Base-by-base conservation (phyloP, 2,113 vertebrate genomes). In the Ammospiza caudacuta region DNA sequence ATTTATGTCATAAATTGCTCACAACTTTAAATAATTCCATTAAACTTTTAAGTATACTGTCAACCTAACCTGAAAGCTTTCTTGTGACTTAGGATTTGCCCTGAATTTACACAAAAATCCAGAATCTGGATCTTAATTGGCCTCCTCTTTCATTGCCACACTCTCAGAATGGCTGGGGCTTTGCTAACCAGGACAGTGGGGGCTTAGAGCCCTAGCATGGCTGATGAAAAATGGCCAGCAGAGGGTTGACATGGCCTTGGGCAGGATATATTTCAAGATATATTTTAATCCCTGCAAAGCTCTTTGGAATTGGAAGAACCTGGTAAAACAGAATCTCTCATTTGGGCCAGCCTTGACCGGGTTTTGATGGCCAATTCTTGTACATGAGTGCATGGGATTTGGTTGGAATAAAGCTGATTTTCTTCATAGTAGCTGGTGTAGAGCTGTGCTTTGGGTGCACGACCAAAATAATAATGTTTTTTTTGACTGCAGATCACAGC, bases 161-260 rank as follows among this genome's bases (percentile, higher is more conserved):
- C 22, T 73, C 12, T 69, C 23, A 59, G 58, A 87, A 64, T 21
- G 9, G 18, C 2, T 62, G 12, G 4, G 23, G 5, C 37, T 89
- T 46, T 67, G 27, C 27, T 81, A 63, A 59, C 5, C 27, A 24
- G 20, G n/a, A 17, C 12, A 58, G 6, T 3, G 3, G 31, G 44
- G 5, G 49, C 6, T 7, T 20, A 39, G 4, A 9, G 1, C 8
- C 31, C 12, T 19, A 68, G 6, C n/a, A 35, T 1, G 7, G 24
- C 16, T 20, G 9, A n/a, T 85, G 52, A 59, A 29, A 90, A 83
- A 58, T 20, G 11, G 5, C 37, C 72, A 67, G 11, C 3, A 6
- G 6, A 27, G 12, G 8, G 15, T 11, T 73, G 49, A 51, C 9
- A 9, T 76, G 67, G 35, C 22, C 25, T 67, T 58, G 9, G 6